Evolutionary conservation across 1,140 invertebrate genomes (phyloP), one percentile per base, ranked within the genome.

Genomic region (Colletes gigas): DNA sequence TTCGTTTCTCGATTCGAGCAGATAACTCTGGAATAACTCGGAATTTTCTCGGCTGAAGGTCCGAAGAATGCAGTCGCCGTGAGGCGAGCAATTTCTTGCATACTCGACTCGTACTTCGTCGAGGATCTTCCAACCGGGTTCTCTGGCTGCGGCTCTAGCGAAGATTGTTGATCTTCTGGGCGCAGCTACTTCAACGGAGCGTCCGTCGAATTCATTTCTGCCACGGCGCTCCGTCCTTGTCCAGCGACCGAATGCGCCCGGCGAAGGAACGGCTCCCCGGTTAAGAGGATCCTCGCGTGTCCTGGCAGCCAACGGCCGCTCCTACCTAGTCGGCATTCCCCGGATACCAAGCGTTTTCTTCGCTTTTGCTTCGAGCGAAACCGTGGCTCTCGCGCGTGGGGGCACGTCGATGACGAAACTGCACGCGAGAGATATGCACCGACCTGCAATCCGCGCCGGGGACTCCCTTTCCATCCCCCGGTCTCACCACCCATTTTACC

Each of bases 281-380:
- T 55, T 47, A 47, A 74, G 84, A 83, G 78, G 76, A 86, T 86
- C 84, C 52, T 86, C 80, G 83, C 83, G 68, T 85, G 83, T 86
- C 83, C 81, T 86, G 81, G 54, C 70, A 57, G 68, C 70, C 78
- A 65, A 87, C 57, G 62, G 86, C 86, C 86, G 86, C 86, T 88
- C 86, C 86, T 88, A 88, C 68, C 71, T 76, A 79, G 71, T 52
- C 80, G 68, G 76, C 86, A 88, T 88, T 88, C 86, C 71, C 69
- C 57, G 77, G 83, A 88, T 88, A 88, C 86, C 86, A 75, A 21
- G 59, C 79, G 79, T 85, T 88, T 85, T 82, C 83, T 88, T 88
- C 65, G 78, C 82, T 88, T 88, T 88, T 81, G 81, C 84, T 79
- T 59, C 82, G 54, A 87, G 78, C 86, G 81, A 78, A 77, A 82